Base-by-base conservation (phyloP, 2,797 vertebrate genomes). In the Poeciliopsis presidionis region DNA sequence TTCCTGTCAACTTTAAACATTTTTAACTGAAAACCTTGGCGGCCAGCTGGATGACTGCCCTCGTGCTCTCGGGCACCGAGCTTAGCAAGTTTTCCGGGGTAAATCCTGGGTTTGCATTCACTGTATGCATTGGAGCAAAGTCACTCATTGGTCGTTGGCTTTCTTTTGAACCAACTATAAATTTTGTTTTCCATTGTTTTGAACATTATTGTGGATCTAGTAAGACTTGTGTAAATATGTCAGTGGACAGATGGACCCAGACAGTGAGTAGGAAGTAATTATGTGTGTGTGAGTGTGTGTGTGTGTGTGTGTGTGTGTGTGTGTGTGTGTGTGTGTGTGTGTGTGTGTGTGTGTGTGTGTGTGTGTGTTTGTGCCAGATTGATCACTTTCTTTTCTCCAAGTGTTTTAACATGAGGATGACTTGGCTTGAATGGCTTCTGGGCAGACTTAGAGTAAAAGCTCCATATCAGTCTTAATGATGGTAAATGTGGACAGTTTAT, bases 401-500 rank as follows among this genome's bases (percentile, higher is more conserved):
- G 73, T 86, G 49, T 70, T 80, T 82, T 84, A 76, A 86, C 75
- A 81, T 70, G 85, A 78, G 77, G 77, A 72, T 61, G 16, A 65
- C 63, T 67, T 78, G 79, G 80, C 84, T 70, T 0, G 1, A 46
- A 49, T 49, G 53, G 53, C 84, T 77, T 59, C 30, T 0, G 46
- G 81, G 85, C 83, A 85, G 53, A 83, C 79, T 28, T 72, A 28
- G 80, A 73, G 81, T 85, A 72, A 85, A 76, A 74, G 80, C 77
- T 85, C 57, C 81, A 76, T 84, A 75, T 84, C 79, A 57, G 49
- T 80, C 16, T 83, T 45, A 83, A 87, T 87, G 86, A 85, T 4
- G 53, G 72, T 79, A 81, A 89, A 84, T 25, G 25, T 70, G 51
- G 45, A 65, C 45, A 74, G 82, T 89, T 88, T 81, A 87, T 92